Conservation (phyloP, 2,888 invertebrate genomes). For the Ormyrus nitidulus region DNA sequence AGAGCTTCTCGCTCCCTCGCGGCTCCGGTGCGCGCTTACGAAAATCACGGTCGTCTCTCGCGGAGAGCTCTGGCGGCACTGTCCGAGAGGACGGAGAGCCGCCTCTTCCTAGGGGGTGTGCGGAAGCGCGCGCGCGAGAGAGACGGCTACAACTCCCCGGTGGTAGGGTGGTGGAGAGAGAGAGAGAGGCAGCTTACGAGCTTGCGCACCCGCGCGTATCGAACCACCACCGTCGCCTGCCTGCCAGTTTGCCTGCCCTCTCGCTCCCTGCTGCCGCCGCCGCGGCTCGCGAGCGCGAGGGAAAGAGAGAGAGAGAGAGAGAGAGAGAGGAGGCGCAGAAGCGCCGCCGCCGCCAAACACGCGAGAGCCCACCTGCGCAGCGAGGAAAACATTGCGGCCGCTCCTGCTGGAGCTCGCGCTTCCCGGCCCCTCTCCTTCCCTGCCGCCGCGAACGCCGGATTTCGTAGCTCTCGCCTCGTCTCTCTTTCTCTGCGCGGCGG, state of each 20-base stretch:
- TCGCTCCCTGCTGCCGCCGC: conserved; percentile 12
- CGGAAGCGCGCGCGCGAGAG: conserved; percentile 10
- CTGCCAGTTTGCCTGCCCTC: conserved; percentile 22
- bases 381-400: not conserved
- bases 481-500: not conserved
- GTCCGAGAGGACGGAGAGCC: conserved; percentile 60
- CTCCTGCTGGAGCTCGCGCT: not conserved
- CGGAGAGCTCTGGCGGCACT: conserved; percentile 74
- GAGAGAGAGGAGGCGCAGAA: not conserved
- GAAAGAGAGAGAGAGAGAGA: not conserved
- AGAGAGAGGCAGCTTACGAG: conserved; percentile 57
- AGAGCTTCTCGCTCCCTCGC: conserved; percentile 38
- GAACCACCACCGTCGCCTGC: conserved; percentile 60
- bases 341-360: conserved; percentile 22
- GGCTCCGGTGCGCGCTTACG: conserved; percentile 57
- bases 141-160: not conserved
- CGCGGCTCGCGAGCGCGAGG: not conserved
- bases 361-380: conserved; percentile 35
- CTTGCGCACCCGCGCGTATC: conserved; percentile 69
- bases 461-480: not conserved
- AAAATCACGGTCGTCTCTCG: conserved; percentile 73
- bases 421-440: not conserved
- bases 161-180: not conserved
- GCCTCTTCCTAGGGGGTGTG: conserved; percentile 29
- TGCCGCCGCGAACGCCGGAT: not conserved